These are phyloP conservation scores for Esox niger DNA, from an alignment of 2,113 vertebrate species.

Conservation along the genomic window DNA sequence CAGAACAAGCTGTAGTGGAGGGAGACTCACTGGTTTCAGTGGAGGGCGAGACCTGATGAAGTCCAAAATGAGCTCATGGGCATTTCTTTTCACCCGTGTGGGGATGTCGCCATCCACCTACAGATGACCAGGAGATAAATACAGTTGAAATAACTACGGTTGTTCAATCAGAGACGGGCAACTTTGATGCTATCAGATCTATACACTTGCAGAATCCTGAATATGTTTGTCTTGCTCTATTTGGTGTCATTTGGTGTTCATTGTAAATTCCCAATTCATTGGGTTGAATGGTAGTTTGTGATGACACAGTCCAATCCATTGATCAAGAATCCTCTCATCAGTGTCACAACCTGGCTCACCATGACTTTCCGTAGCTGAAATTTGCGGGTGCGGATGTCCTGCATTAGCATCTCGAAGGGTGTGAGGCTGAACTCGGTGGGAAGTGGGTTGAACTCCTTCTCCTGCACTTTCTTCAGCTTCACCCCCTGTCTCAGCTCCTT, in stretches of 20 bases:
- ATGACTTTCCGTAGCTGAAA: slow-evolving; percentile 91
- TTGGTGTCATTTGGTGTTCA: no score
- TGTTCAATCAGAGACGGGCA: no score
- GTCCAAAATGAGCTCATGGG: slow-evolving; percentile 90
- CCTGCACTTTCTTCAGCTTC: slow-evolving; percentile 94
- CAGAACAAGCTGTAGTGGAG: not conserved
- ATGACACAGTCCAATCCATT: no score
- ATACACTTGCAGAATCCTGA: no score
- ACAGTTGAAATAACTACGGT: not conserved
- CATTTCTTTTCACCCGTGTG: slow-evolving; percentile 85
- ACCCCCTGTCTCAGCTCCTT: slow-evolving; percentile 90
- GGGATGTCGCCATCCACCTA: slow-evolving; percentile 91
- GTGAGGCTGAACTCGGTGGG: slow-evolving; percentile 95
- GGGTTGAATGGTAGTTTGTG: no score
- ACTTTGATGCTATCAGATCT: no score
- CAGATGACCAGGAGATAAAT: not conserved
- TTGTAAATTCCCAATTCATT: no score
- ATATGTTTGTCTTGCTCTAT: no score
- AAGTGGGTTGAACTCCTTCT: slow-evolving; percentile 87
- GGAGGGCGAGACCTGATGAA: slow-evolving; percentile 94
- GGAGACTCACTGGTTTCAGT: slow-evolving; percentile 81
- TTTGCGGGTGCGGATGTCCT: slow-evolving; percentile 89
- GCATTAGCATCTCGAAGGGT: slow-evolving; percentile 97
- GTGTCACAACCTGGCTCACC: not conserved
- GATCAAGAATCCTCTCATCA: not conserved